Evolutionary conservation across 30 jellyfish, hydroid and myxozoan genomes (phyloP).

Genomic region (Phacellophora camtschatica): DNA sequence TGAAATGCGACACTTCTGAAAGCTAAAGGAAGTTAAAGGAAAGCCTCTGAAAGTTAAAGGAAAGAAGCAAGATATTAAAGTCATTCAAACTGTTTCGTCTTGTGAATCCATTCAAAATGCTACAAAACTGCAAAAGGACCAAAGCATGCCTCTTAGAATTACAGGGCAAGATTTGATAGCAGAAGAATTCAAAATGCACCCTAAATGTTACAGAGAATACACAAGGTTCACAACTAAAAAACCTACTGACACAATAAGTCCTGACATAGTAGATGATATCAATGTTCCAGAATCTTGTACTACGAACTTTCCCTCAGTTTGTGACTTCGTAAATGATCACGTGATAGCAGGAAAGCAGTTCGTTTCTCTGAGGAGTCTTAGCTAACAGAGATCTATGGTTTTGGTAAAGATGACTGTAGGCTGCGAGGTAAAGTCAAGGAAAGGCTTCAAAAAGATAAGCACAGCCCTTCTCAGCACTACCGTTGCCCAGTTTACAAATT

Average conservation of each 20-base stretch:
- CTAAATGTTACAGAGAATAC: conserved; percentile 9
- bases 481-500: too few relatives aligned
- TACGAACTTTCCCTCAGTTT: conserved; percentile 1
- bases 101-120: conserved; percentile 13
- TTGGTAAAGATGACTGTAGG: neutral
- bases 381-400: neutral
- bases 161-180: conserved; percentile 31
- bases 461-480: too few relatives aligned
- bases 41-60: conserved; percentile 38
- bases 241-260: neutral
- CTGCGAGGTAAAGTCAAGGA: conserved; percentile 2
- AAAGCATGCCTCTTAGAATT: conserved; percentile 4
- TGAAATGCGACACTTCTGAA: conserved; percentile 30
- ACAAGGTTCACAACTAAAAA: conserved; percentile 4
- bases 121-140: conserved; percentile 9
- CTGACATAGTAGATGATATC: neutral
- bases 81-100: conserved; percentile 25
- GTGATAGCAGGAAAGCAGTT: neutral
- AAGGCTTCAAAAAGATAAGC: too few relatives aligned
- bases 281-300: neutral
- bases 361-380: too few relatives aligned
- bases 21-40: too few relatives aligned
- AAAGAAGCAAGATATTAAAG: conserved; percentile 27
- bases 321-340: conserved; percentile 1
- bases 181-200: neutral